A percentile compares a stretch with the other conserved stretches of the same genome.
These are phyloP conservation scores for Anguilla anguilla DNA, from an alignment of 2,797 vertebrate species.

Conservation along the genomic window DNA sequence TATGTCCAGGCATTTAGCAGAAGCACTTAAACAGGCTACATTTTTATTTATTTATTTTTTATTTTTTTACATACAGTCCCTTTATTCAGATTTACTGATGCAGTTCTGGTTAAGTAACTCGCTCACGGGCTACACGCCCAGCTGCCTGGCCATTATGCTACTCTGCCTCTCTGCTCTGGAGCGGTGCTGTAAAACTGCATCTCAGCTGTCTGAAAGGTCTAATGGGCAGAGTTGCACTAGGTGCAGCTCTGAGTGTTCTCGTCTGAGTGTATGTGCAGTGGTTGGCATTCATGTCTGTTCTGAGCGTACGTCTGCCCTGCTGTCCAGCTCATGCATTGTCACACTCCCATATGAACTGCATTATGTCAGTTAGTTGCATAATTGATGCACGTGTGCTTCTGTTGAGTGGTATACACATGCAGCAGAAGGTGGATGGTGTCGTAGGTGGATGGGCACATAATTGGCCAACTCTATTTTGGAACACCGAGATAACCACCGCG, in stretches of 20 bases:
- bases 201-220: not conserved
- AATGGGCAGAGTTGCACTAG: not conserved
- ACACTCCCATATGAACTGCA: not conserved
- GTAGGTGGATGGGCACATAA: not conserved
- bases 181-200: not conserved
- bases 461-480: not conserved
- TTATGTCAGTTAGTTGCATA: not conserved
- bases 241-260: not conserved
- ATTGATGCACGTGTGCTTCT: not conserved
- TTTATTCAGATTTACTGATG: not conserved
- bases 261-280: not conserved
- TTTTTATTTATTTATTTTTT: not conserved
- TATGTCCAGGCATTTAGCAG: not conserved
- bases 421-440: not conserved
- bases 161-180: not conserved
- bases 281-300: not conserved
- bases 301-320: not conserved
- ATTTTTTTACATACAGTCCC: not conserved
- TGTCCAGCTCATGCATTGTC: not conserved
- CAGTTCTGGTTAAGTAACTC: not conserved
- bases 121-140: not conserved
- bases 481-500: not conserved
- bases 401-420: not conserved
- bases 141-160: not conserved
- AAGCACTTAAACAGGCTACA: not conserved